Evolutionary conservation across 2,113 vertebrate genomes (phyloP), one percentile per base, ranked within the genome.

Genomic region (Serinus canaria): DNA sequence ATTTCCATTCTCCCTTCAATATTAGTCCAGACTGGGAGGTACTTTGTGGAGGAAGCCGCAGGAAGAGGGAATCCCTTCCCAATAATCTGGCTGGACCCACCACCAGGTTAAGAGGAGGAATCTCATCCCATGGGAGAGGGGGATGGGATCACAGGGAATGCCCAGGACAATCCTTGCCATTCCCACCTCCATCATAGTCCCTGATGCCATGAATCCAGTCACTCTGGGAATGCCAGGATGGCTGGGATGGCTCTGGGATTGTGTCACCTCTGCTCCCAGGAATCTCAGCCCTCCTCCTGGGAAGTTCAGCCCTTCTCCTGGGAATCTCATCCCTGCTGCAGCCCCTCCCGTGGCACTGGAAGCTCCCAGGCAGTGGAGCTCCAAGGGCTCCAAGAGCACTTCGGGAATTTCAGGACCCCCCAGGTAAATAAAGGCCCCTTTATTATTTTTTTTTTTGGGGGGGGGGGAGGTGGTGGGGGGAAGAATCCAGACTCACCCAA

Each of bases 91-190:
- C 35, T 39, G 35, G 56, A 55, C 17, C n/a, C 20, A 11, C 20
- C 62, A 15, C 9, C 20, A 13, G 17, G 1, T 4, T 21, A 47
- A 43, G 35, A 62, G 28, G 33, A 20, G 6, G 11, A 4, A 24
- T 41, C 15, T 55, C 18, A 18, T 49, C 50, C n/a, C n/a, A 1
- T 6, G 19, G n/a, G 62, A 39, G 41, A 62, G 47, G 23, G 27
- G 8, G 35, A 9, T 24, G 72, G 53, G 53, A 20, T 83, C 2
- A 0, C 0, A 46, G 52, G 31, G 55, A 62, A 69, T n/a, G 30
- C 22, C 83, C 0, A 0, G 49, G 56, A 13, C 20, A 22, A 16
- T 18, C 35, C 44, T 23, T 20, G 39, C 1, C 24, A 21, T 17
- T 60, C 13, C 49, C 56, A 15, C 6, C 19, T 47, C 13, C 20